Conservation (phyloP, 2,888 invertebrate genomes). For the Hemaris fuciformis region DNA sequence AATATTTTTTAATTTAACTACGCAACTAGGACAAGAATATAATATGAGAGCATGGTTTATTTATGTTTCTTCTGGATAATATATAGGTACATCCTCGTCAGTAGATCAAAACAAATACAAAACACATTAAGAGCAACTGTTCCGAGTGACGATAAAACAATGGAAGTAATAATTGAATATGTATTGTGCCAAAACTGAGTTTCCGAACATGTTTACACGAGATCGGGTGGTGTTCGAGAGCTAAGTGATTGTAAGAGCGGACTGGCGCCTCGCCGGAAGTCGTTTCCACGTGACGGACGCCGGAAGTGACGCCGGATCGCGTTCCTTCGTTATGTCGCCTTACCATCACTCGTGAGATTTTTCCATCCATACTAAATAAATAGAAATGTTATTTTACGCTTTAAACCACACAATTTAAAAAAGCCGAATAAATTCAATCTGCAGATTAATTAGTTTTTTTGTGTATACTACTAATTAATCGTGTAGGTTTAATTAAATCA, state of each 20-base stretch:
- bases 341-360: slow-evolving; percentile 46
- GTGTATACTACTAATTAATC: background rate
- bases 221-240: slow-evolving; percentile 56
- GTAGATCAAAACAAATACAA: background rate
- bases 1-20: no score
- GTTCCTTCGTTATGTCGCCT: slow-evolving; percentile 71
- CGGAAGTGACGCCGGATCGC: slow-evolving; percentile 76
- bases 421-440: background rate
- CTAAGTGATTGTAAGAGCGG: slow-evolving; percentile 78
- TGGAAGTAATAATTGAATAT: slow-evolving; percentile 34
- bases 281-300: slow-evolving; percentile 77
- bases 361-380: slow-evolving; percentile 39
- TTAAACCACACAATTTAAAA: background rate
- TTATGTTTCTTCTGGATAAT: no score
- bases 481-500: background rate
- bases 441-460: background rate
- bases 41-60: no score
- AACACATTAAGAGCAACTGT: background rate
- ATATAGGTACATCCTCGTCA: background rate
- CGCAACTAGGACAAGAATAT: no score
- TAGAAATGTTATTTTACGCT: background rate
- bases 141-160: background rate
- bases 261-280: slow-evolving; percentile 77
- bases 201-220: slow-evolving; percentile 45
- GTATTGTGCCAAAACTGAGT: slow-evolving; percentile 30